phyloP scores from a whole-genome alignment of 2,888 invertebrate genomes.

The Epinotia brunnichana region DNA sequence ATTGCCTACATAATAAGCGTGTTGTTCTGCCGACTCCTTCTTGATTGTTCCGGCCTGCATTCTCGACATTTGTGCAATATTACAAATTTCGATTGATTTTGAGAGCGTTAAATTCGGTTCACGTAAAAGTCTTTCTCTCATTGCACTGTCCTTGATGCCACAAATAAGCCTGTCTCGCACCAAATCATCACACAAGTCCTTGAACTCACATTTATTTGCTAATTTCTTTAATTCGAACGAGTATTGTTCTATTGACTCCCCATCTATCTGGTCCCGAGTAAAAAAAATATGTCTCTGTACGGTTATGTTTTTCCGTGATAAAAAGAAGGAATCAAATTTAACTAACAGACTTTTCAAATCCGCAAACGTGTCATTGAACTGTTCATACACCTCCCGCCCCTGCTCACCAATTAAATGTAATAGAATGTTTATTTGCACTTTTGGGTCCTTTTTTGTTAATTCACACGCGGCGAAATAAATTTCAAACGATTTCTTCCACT shows the following conservation, averaged over 20 bases:
- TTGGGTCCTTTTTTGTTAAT: conserved; percentile 27
- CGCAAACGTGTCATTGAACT: conserved; percentile 4
- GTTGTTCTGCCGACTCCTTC: conserved; percentile 4
- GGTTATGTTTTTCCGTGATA: conserved; percentile 12
- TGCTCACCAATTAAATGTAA: conserved; percentile 36
- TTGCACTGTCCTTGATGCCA: conserved; percentile 12
- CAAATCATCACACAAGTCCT: conserved; percentile 18
- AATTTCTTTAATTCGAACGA: conserved; percentile 19
- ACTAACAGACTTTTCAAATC: neutral
- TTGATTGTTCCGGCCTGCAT: conserved; percentile 13
- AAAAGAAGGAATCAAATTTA: conserved; percentile 17
- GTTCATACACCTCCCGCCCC: conserved; percentile 29
- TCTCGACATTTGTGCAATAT: conserved; percentile 16
- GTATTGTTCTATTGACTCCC: conserved; percentile 18
- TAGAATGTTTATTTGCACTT: conserved; percentile 34
- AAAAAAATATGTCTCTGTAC: conserved; percentile 19
- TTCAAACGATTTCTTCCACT: conserved; percentile 29
- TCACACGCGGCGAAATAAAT: conserved; percentile 39
- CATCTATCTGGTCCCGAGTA: conserved; percentile 4
- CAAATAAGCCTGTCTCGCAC: conserved; percentile 14
- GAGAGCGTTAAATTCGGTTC: conserved; percentile 12
- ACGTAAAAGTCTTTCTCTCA: conserved; percentile 20
- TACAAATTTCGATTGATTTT: conserved; percentile 18
- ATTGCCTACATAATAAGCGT: conserved; percentile 1
- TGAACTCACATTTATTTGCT: conserved; percentile 20